Percentiles rank a stretch among this genome's conserved stretches.
Evolutionary conservation across 2,888 invertebrate genomes (phyloP).

Genomic region (Euphydryas editha): DNA sequence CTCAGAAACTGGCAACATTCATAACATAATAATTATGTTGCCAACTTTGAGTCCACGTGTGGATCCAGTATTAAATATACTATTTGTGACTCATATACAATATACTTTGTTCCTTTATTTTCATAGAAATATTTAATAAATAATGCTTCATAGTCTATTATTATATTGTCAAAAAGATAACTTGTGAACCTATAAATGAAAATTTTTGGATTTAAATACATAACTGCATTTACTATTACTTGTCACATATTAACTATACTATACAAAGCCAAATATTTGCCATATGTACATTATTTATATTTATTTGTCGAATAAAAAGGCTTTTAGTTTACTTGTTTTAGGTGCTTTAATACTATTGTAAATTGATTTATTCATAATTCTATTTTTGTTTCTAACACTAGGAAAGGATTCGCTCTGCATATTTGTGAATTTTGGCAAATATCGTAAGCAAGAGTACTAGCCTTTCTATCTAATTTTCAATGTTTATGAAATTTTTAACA

Average conservation of each 20-base stretch:
- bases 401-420: conserved; percentile 74
- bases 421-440: conserved; percentile 74
- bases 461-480: conserved; percentile 58
- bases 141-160: conserved; percentile 30
- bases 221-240: conserved; percentile 37
- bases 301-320: conserved; percentile 57
- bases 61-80: conserved; percentile 24
- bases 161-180: conserved; percentile 17
- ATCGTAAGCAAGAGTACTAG: conserved; percentile 68
- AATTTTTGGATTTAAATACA: conserved; percentile 25
- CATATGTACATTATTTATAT: conserved; percentile 76
- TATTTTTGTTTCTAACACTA: conserved; percentile 42
- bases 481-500: conserved; percentile 55
- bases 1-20: conserved; percentile 2
- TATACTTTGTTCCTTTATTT: conserved; percentile 40
- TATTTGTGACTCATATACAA: conserved; percentile 35
- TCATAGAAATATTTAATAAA: conserved; percentile 21
- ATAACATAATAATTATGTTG: conserved; percentile 6
- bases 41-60: conserved; percentile 6
- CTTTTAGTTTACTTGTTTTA: conserved; percentile 56
- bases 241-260: conserved; percentile 61
- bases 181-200: conserved; percentile 25
- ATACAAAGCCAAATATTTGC: conserved; percentile 83
- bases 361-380: conserved; percentile 44
- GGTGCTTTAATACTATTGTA: conserved; percentile 46